Evolutionary conservation across 1,140 invertebrate species (phyloP).

Genomic region (Zaprionus ghesquierei): DNA sequence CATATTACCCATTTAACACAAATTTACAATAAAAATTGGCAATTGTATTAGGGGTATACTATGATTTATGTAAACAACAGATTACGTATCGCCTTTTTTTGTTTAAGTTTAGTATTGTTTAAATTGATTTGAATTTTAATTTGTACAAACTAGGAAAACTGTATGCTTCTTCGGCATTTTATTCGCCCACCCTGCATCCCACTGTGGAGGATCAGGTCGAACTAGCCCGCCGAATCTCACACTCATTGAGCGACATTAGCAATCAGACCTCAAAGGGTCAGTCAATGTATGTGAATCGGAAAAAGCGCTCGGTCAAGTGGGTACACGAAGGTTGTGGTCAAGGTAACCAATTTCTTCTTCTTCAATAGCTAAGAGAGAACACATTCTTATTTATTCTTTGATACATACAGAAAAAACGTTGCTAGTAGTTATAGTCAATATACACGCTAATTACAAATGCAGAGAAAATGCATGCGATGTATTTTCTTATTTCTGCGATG

Average conservation of each 20-base stretch:
- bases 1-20: not conserved
- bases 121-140: conserved; percentile 32
- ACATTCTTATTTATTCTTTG: not conserved
- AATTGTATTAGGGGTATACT: not conserved
- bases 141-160: conserved; percentile 89
- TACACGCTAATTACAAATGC: too few relatives aligned
- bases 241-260: conserved; percentile 94
- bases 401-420: not conserved
- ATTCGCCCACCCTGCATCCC: conserved; percentile 92
- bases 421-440: not conserved
- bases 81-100: conserved; percentile 77
- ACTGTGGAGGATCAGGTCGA: conserved; percentile 98
- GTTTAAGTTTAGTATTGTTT: not conserved
- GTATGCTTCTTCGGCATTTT: conserved; percentile 97
- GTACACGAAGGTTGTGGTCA: conserved; percentile 89
- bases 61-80: not conserved
- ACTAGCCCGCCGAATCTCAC: conserved; percentile 94
- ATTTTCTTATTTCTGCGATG: too few relatives aligned
- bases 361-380: not conserved
- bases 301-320: conserved; percentile 96
- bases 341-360: conserved; percentile 57
- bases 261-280: conserved; percentile 96
- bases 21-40: not conserved
- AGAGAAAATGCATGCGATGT: too few relatives aligned
- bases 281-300: conserved; percentile 97